Evolutionary conservation across 2,797 vertebrate species (phyloP).

Genomic region (Amblyopsis hoosieri): DNA sequence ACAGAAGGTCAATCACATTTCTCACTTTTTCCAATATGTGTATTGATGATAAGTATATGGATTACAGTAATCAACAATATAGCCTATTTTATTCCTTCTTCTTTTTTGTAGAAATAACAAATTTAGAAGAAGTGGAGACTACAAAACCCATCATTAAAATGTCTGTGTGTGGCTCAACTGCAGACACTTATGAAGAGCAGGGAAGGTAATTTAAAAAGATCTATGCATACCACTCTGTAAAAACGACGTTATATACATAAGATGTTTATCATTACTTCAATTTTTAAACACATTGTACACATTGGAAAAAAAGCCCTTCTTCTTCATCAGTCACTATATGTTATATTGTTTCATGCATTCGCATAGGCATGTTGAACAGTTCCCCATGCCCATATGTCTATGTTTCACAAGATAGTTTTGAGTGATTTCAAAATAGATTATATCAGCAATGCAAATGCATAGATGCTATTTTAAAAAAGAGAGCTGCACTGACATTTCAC

Average conservation of each 20-base stretch:
- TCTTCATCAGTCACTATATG: constrained; percentile 23
- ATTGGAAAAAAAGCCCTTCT: neutral
- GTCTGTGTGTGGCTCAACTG: constrained; percentile 36
- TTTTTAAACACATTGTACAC: neutral
- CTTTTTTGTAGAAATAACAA: constrained; percentile 29
- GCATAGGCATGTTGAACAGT: constrained; percentile 5
- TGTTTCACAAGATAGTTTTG: constrained; percentile 32
- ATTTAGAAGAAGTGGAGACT: constrained; percentile 52
- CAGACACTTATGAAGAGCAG: constrained; percentile 20
- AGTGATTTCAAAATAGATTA: constrained; percentile 44
- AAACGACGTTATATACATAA: neutral
- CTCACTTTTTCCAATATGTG: neutral
- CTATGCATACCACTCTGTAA: neutral
- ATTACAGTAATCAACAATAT: neutral
- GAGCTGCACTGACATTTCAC: constrained; percentile 16
- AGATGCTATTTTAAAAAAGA: constrained; percentile 12
- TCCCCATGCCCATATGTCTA: constrained; percentile 8
- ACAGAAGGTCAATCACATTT: neutral
- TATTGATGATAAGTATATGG: too few species aligned
- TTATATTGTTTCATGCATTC: constrained; percentile 13
- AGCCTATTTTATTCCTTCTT: constrained; percentile 1
- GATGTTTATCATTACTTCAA: neutral
- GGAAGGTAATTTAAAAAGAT: constrained; percentile 50
- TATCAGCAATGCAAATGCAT: constrained; percentile 30
- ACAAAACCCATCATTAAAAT: constrained; percentile 73